A percentile compares a stretch with the other conserved stretches of the same genome.
These are phyloP conservation scores for Diuraphis noxia DNA, from an alignment of 1,140 invertebrate species.

Conservation along the genomic window DNA sequence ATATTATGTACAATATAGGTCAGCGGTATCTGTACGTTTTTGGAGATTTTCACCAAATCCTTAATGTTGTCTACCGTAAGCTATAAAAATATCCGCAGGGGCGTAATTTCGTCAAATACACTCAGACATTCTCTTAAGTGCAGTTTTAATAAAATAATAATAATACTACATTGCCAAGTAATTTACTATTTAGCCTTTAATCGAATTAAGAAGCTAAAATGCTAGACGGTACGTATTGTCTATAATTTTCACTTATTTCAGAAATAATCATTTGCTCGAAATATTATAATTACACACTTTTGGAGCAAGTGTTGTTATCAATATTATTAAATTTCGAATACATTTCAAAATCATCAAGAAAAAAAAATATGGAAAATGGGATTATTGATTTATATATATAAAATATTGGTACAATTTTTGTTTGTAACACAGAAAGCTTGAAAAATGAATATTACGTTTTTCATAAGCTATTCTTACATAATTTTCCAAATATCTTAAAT, in stretches of 20 bases:
- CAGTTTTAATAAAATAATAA: neutral
- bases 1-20: neutral
- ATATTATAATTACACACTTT: too few relatives aligned
- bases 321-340: too few relatives aligned
- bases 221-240: neutral
- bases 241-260: neutral
- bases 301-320: too few relatives aligned
- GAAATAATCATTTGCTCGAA: neutral
- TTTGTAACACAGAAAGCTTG: too few relatives aligned
- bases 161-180: neutral
- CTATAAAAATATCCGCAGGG: neutral
- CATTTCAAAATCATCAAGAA: too few relatives aligned
- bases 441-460: too few relatives aligned
- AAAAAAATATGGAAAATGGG: too few relatives aligned
- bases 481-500: too few relatives aligned
- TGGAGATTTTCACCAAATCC: neutral
- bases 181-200: neutral
- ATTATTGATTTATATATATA: too few relatives aligned
- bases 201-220: neutral
- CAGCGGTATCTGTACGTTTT: neutral
- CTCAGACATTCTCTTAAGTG: neutral
- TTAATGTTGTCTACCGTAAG: neutral
- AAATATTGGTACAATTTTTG: too few relatives aligned
- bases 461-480: too few relatives aligned
- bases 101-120: neutral